A percentile compares a stretch with the other conserved stretches of the same genome.
Conservation (phyloP, 1,140 invertebrate genomes). For the Camponotus pennsylvanicus region DNA sequence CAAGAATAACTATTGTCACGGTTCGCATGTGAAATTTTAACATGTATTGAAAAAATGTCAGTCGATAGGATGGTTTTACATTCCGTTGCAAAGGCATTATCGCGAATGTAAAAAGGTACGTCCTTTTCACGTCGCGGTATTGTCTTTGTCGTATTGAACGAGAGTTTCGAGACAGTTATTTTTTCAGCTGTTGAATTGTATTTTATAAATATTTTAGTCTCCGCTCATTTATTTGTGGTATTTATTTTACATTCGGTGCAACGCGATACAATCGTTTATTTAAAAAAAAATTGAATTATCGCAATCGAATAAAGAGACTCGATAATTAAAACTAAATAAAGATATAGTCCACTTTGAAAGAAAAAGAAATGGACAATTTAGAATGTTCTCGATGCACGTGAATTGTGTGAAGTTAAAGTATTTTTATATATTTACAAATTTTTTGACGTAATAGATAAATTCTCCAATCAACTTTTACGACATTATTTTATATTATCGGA, state of each 20-base stretch:
- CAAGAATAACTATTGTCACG: background rate
- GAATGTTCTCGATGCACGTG: background rate
- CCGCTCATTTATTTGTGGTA: background rate
- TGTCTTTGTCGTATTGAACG: slow-evolving; percentile 32
- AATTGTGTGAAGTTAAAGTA: background rate
- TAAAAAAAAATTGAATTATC: slow-evolving; percentile 8
- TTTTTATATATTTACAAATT: background rate
- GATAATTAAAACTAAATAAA: slow-evolving; percentile 47
- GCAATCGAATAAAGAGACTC: slow-evolving; percentile 18
- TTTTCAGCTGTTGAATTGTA: slow-evolving; percentile 47
- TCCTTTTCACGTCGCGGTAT: slow-evolving; percentile 38
- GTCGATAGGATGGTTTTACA: background rate
- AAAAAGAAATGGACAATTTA: slow-evolving; percentile 27
- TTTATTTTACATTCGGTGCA: slow-evolving; percentile 40
- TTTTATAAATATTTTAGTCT: slow-evolving; percentile 49
- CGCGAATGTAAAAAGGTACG: background rate
- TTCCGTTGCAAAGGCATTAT: slow-evolving; percentile 28
- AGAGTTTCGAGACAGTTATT: slow-evolving; percentile 28
- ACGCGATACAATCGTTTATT: slow-evolving; percentile 13
- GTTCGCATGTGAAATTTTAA: background rate
- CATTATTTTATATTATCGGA: background rate
- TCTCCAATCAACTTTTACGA: background rate
- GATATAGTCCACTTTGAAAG: background rate
- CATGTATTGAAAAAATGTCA: slow-evolving; percentile 21
- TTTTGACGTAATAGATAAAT: background rate